These are phyloP conservation scores for Drosophila kambysellisi DNA, from an alignment of 2,888 invertebrate genomes.

Conservation along the genomic window DNA sequence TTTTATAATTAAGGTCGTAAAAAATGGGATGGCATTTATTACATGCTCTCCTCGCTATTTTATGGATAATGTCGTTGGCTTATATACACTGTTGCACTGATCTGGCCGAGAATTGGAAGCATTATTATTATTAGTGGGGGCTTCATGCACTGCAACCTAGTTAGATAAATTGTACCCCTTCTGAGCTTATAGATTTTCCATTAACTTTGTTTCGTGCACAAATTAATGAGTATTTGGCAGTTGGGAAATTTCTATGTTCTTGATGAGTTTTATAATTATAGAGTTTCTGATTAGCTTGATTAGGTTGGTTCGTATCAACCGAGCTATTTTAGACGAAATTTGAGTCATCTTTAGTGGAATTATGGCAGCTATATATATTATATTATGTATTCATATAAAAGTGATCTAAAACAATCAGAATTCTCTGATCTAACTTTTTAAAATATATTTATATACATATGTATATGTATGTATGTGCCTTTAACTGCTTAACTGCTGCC, in stretches of 20 bases:
- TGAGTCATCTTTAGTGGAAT: background rate
- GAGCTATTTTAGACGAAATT: background rate
- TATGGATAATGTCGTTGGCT: background rate
- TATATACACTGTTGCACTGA: constrained; percentile 5
- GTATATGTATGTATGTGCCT: background rate
- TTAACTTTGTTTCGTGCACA: background rate
- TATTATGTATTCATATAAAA: background rate
- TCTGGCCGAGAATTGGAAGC: background rate
- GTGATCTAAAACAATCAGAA: background rate
- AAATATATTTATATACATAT: no score
- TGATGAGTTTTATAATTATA: background rate
- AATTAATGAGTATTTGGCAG: background rate
- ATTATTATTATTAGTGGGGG: background rate
- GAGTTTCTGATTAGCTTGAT: background rate
- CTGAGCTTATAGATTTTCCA: background rate
- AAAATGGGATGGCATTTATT: constrained; percentile 19
- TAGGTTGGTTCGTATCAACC: background rate
- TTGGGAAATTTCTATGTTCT: background rate
- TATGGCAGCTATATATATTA: background rate
- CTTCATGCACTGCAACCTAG: background rate
- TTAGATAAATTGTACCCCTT: background rate
- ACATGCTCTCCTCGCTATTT: constrained; percentile 4
- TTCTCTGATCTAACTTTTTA: background rate
- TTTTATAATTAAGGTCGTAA: constrained; percentile 31
- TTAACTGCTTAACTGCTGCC: constrained; percentile 15